Percentiles rank a stretch among this genome's conserved stretches.
Evolutionary conservation across 2,888 invertebrate species (phyloP).

Genomic region (Mesorhabditis sp.): DNA sequence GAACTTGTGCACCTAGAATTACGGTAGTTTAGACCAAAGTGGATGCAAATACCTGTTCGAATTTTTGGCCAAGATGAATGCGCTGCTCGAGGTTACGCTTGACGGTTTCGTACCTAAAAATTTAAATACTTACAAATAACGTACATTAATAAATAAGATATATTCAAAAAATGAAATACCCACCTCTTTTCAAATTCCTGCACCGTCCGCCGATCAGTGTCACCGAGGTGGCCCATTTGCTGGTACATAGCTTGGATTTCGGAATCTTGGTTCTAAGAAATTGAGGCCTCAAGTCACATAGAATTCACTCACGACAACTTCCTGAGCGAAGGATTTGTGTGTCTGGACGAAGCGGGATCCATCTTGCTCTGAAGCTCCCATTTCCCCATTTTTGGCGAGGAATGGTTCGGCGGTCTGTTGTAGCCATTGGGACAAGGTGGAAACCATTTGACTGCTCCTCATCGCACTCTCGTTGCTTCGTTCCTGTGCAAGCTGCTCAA

Average conservation of each 20-base stretch:
- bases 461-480: slow-evolving; percentile 30
- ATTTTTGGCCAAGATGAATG: slow-evolving; percentile 45
- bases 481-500: slow-evolving; percentile 43
- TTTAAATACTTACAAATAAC: slow-evolving; percentile 4
- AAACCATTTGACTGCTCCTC: slow-evolving; percentile 18
- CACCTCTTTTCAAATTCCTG: slow-evolving; percentile 18
- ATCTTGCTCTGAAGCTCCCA: slow-evolving; percentile 35
- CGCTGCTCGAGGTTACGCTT: slow-evolving; percentile 46
- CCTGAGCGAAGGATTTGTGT: slow-evolving; percentile 43
- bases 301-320: slow-evolving; percentile 28
- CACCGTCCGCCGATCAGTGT: slow-evolving; percentile 20
- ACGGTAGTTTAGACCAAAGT: not conserved
- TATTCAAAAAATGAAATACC: not conserved
- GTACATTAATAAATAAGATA: not conserved
- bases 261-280: slow-evolving; percentile 34
- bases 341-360: slow-evolving; percentile 37
- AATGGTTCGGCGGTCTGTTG: slow-evolving; percentile 42
- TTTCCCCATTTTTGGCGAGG: slow-evolving; percentile 38
- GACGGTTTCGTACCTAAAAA: slow-evolving; percentile 34
- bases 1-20: slow-evolving; percentile 45
- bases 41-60: slow-evolving; percentile 39
- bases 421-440: slow-evolving; percentile 31
- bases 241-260: slow-evolving; percentile 33
- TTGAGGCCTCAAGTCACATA: not conserved
- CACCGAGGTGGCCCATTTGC: slow-evolving; percentile 9